Evolutionary conservation across 2,888 invertebrate species (phyloP), one percentile per base, ranked within the genome.

Genomic region (Geophilus truncorum): DNA sequence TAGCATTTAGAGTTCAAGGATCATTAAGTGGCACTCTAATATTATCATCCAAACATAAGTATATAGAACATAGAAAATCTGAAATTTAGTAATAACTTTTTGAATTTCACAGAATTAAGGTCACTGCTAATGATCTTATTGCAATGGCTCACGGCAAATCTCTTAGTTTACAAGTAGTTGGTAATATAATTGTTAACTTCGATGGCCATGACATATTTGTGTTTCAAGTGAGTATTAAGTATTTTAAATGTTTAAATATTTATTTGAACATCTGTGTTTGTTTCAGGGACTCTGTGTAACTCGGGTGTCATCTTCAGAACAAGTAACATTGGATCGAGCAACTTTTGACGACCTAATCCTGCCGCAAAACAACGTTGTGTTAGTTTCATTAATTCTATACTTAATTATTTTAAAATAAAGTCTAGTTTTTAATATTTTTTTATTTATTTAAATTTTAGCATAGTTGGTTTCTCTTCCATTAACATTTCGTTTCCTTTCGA

Each of bases 361-460:
- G 40, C 88, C 89, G 0, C 92, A 92, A 89, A 95, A 95, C 85
- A 91, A 90, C 85, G 91, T 92, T 40, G 92, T 92, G 93, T 89
- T 88, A 87, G 86, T 82, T 23, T 79, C 86, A 12, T 86, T 78
- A 10, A 18, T 78, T 36, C 15, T 34, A 28, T 10, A 78, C 18
- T 36, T 4, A 0, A 10, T 30, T 28, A 18, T 25, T 28, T 78
- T 18, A 10, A 45, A 23, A 23, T n/a, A n/a, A n/a, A n/a, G n/a
- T n/a, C n/a, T n/a, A n/a, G n/a, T n/a, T n/a, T n/a, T n/a, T n/a
- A n/a, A 2, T 23, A 9, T 78, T 23, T 28, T 25, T 10, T 2
- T 0, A 40, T 23, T 45, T 2, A 40, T 3, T 78, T 45, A 10
- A 2, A 21, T 45, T 83, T 51, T 83, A 90, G 90, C 90, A 89